phyloP scores from a whole-genome alignment of 2,797 vertebrate genomes.

The Pteronotus mesoamericanus region DNA sequence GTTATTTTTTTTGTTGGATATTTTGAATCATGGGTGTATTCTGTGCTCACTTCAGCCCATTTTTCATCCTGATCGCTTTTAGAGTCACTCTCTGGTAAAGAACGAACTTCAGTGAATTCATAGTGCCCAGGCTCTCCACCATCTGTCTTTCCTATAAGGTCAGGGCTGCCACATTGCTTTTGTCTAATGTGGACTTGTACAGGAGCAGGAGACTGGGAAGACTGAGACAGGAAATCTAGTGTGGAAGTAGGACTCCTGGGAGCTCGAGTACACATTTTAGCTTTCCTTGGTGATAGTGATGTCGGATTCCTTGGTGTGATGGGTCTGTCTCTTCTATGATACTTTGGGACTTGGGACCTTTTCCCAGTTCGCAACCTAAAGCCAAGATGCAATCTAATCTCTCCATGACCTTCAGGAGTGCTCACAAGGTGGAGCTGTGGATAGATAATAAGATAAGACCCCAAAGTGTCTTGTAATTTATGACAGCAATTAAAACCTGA shows the following conservation, averaged over 20 bases:
- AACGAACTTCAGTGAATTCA: constrained; percentile 9
- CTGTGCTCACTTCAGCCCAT: neutral
- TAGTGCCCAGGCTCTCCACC: neutral
- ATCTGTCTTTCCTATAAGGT: neutral
- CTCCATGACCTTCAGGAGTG: constrained; percentile 61
- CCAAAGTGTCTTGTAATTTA: constrained; percentile 40
- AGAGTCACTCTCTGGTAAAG: constrained; percentile 1
- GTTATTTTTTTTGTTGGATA: constrained; percentile 18
- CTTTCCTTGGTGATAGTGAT: constrained; percentile 30
- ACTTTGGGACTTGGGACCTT: constrained; percentile 55
- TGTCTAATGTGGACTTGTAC: neutral
- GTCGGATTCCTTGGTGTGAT: neutral
- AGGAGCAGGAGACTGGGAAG: constrained; percentile 16
- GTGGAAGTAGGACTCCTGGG: constrained; percentile 37
- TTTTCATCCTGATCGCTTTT: constrained; percentile 44
- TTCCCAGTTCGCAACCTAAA: constrained; percentile 62
- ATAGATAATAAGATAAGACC: constrained; percentile 67
- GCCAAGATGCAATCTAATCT: constrained; percentile 55
- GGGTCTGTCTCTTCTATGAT: constrained; percentile 5
- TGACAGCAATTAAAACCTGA: constrained; percentile 58
- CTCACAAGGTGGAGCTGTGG: constrained; percentile 62
- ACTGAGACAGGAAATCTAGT: neutral
- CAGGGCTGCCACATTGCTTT: neutral
- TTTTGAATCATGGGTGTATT: constrained; percentile 29
- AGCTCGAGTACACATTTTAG: neutral